Percentiles rank a stretch among this genome's conserved stretches.
phyloP scores from a whole-genome alignment of 1,140 invertebrate species.

The Apis cerana region DNA sequence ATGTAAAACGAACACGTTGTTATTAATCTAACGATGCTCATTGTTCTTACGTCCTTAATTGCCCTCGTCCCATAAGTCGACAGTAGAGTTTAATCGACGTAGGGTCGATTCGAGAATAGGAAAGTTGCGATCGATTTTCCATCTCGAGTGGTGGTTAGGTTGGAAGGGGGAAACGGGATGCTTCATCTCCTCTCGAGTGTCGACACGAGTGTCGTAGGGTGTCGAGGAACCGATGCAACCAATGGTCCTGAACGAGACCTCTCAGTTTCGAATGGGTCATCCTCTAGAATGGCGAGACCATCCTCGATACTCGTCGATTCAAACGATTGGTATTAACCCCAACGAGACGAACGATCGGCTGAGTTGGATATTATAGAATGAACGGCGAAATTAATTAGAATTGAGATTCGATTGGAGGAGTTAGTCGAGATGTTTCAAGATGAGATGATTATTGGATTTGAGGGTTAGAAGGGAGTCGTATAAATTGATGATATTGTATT shows the following conservation, averaged over 20 bases:
- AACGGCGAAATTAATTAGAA: background rate
- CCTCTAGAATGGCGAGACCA: conserved; percentile 24
- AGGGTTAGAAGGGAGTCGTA: too few relatives aligned
- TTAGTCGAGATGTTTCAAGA: background rate
- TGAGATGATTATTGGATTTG: background rate
- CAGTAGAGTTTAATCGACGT: conserved; percentile 11
- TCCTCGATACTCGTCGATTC: background rate
- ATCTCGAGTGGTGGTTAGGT: conserved; percentile 49
- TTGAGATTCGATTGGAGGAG: background rate
- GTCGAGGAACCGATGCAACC: conserved; percentile 29
- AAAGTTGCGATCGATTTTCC: conserved; percentile 57
- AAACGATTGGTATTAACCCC: conserved; percentile 6
- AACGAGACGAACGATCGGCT: background rate
- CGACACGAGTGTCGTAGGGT: conserved; percentile 33
- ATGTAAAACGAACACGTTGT: too few relatives aligned
- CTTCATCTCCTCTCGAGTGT: conserved; percentile 54
- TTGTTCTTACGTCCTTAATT: too few relatives aligned
- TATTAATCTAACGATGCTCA: too few relatives aligned
- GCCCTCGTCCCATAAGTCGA: conserved; percentile 9
- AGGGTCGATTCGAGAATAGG: background rate
- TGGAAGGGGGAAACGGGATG: conserved; percentile 13
- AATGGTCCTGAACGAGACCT: conserved; percentile 46
- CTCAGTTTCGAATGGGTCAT: conserved; percentile 35
- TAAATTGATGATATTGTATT: too few relatives aligned
- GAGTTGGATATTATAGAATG: background rate